Percentiles rank a stretch among this genome's conserved stretches.
Conservation (phyloP, 2,888 invertebrate genomes). For the Taphrorychus bicolor region DNA sequence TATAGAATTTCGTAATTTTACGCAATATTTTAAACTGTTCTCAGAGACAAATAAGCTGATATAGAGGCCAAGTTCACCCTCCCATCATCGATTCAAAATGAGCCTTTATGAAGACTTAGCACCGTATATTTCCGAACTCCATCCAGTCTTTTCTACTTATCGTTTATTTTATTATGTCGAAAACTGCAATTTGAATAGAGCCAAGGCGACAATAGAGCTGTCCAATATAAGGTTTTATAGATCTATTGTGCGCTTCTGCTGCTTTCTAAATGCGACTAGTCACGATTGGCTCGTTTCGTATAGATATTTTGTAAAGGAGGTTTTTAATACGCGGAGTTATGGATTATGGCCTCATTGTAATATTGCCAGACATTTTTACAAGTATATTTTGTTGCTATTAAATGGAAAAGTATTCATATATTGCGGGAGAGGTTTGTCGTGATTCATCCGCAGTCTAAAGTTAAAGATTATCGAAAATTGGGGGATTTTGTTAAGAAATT, state of each 20-base stretch:
- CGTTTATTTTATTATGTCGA: constrained; percentile 31
- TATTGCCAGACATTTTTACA: not conserved
- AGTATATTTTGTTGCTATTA: not conserved
- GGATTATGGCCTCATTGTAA: not conserved
- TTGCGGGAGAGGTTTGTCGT: too few species aligned
- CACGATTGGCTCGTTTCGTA: constrained; percentile 4
- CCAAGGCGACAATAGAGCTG: constrained; percentile 33
- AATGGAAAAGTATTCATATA: too few species aligned
- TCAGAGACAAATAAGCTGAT: not conserved
- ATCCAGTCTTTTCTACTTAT: constrained; percentile 27
- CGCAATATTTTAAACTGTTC: too few species aligned
- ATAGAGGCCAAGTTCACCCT: not conserved
- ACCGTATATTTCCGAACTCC: constrained; percentile 16
- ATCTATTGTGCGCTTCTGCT: constrained; percentile 16
- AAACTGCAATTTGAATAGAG: constrained; percentile 36
- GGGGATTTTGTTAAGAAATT: too few species aligned
- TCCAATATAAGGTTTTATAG: constrained; percentile 32
- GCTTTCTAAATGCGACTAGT: constrained; percentile 26
- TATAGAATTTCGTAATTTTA: too few species aligned
- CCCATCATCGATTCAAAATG: constrained; percentile 19
- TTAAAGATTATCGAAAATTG: too few species aligned
- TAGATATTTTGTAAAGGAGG: not conserved
- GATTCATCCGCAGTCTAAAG: too few species aligned
- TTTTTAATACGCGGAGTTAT: not conserved
- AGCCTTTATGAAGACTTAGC: constrained; percentile 12